Base-by-base conservation (phyloP, 2,113 vertebrate species). In the Ranitomeya imitator region DNA sequence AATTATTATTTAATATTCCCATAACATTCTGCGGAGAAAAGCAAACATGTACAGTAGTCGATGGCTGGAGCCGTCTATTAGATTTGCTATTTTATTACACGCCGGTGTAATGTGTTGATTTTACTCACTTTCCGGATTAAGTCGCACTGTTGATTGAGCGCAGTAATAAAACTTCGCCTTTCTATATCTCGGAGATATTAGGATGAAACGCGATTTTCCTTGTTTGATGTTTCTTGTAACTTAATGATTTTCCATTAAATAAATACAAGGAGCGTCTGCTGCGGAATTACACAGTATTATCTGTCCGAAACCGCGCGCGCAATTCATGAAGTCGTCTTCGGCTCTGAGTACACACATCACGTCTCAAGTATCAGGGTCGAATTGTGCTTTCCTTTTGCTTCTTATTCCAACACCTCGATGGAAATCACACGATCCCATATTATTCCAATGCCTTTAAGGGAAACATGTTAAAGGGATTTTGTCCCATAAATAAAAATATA, bases 81-180 rank as follows among this genome's bases (percentile, higher is more conserved):
- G 67, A 60, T 90, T 91, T 92, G 92, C 91, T 91, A 91, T 86
- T 83, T 88, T 83, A 87, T 87, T 89, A 79, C 79, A 65, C 8
- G 5, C 5, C 0, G 61, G 71, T 87, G 90, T 69, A 21, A 90
- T 86, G 90, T 89, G 15, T 73, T 86, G 61, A 37, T 76, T 69
- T 85, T 89, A 85, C 55, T 83, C 85, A 80, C 65, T 88, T 86
- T 65, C 88, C 80, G 87, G 76, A 81, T 90, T 74, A 71, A 82
- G 81, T 51, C 23, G 26, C 65, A 83, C 85, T 85, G 65, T 13
- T 88, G 83, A 92, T 87, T 83, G 78, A 84, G 57, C 77, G 0
- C 73, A 89, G 88, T 0, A 23, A n/a, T 65, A 19, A 71, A 31
- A 0, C 0, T 0, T 61, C 71, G 1, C 19, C 73, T 79, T 21